These are phyloP conservation scores for Drosophila bifasciata DNA, from an alignment of 1,140 invertebrate species.

Conservation along the genomic window DNA sequence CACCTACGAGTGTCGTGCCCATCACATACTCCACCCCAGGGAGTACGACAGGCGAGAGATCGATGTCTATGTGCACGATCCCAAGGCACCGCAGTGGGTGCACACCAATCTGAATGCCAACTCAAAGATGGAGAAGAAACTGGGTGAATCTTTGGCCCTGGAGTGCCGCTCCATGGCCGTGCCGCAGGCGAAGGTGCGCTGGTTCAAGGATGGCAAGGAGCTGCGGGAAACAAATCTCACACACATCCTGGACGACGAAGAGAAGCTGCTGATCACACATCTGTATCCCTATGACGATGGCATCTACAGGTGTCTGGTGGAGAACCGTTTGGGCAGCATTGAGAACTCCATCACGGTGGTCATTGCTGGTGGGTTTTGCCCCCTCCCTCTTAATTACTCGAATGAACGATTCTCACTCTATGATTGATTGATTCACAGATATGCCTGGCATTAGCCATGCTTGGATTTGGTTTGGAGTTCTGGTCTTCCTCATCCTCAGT, in stretches of 20 bases:
- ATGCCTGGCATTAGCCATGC: conserved; percentile 57
- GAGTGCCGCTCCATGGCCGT: conserved; percentile 83
- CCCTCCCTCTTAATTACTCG: neutral
- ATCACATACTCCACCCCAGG: conserved; percentile 31
- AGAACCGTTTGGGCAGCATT: conserved; percentile 80
- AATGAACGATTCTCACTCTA: neutral
- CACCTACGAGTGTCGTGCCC: conserved; percentile 74
- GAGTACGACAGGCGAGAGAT: conserved; percentile 58
- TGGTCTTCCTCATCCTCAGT: conserved; percentile 85
- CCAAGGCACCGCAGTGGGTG: conserved; percentile 66
- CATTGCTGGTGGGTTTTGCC: conserved; percentile 74
- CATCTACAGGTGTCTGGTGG: conserved; percentile 80
- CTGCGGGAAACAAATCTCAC: conserved; percentile 72
- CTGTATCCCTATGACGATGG: conserved; percentile 83
- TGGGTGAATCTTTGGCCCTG: conserved; percentile 80
- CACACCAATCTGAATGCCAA: conserved; percentile 68
- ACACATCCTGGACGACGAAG: conserved; percentile 84
- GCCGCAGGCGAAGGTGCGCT: conserved; percentile 84
- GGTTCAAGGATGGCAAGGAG: conserved; percentile 84
- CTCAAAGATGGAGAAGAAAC: conserved; percentile 68
- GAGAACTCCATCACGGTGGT: conserved; percentile 63
- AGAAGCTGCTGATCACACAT: conserved; percentile 67
- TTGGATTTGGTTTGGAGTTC: conserved; percentile 81
- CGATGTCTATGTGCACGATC: conserved; percentile 65
- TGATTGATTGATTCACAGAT: conserved; percentile 36